phyloP scores from a whole-genome alignment of 2,113 vertebrate species.

The Edolisoma coerulescens region DNA sequence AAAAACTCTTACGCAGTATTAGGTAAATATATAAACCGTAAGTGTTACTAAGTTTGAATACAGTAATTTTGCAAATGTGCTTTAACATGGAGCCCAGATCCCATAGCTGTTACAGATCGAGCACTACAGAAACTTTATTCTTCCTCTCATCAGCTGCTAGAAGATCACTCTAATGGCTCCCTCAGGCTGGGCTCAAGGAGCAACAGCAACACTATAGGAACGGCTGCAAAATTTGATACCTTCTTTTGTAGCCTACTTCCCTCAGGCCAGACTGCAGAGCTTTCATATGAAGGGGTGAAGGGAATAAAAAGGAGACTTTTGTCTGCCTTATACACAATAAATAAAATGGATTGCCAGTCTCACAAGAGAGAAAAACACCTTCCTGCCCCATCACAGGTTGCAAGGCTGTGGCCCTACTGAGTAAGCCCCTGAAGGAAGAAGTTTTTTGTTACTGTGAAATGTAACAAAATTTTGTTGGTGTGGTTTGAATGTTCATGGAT shows the following conservation, averaged over 20 bases:
- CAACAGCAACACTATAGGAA: neutral
- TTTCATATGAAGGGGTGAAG: neutral
- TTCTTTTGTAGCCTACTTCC: neutral
- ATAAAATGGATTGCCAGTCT: neutral
- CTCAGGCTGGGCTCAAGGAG: neutral
- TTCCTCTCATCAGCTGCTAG: neutral
- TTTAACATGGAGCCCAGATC: neutral
- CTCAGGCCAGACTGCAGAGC: neutral
- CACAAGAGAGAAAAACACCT: neutral
- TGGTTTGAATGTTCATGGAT: no score
- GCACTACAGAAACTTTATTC: neutral
- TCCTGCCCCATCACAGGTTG: neutral
- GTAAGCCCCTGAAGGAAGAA: neutral
- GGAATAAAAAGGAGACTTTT: neutral
- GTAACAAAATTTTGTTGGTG: no score
- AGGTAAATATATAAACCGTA: neutral
- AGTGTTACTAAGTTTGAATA: neutral
- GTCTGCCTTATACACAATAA: neutral
- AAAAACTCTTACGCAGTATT: neutral
- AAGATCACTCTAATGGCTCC: neutral
- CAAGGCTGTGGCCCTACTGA: neutral
- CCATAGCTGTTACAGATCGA: neutral
- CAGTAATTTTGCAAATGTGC: neutral
- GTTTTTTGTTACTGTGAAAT: fast-evolving
- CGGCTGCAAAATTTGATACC: neutral